phyloP scores from a whole-genome alignment of 2,888 invertebrate species.

The Synanthedon myopaeformis region DNA sequence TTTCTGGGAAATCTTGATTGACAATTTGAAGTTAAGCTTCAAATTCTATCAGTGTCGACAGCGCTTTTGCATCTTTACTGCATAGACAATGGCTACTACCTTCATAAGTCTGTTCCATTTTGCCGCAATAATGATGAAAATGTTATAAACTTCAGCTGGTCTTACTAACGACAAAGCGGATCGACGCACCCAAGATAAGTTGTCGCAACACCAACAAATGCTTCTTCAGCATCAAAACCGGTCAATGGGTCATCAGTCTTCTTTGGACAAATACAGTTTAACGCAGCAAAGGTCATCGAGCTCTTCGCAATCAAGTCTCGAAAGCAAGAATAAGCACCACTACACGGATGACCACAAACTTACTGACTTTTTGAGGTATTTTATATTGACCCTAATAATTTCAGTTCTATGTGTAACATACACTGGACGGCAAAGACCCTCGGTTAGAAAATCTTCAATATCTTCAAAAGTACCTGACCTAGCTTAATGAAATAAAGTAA shows the following conservation, averaged over 20 bases:
- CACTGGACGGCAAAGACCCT: too few species aligned
- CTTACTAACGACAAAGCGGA: slow-evolving; percentile 51
- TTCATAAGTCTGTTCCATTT: not conserved
- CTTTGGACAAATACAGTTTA: slow-evolving; percentile 73
- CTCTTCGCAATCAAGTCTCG: slow-evolving; percentile 39
- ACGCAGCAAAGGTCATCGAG: slow-evolving; percentile 58
- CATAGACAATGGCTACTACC: not conserved
- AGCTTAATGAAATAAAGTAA: too few species aligned
- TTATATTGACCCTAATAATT: not conserved
- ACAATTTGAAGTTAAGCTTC: too few species aligned
- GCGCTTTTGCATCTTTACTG: too few species aligned
- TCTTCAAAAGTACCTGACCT: too few species aligned
- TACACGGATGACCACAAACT: slow-evolving; percentile 75
- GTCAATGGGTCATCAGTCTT: slow-evolving; percentile 68
- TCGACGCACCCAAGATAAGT: slow-evolving; percentile 55
- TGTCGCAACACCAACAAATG: slow-evolving; percentile 75
- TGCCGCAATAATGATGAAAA: not conserved
- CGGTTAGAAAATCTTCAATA: too few species aligned
- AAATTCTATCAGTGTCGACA: too few species aligned
- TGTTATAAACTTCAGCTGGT: slow-evolving; percentile 32
- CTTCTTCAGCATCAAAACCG: slow-evolving; percentile 76
- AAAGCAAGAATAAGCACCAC: slow-evolving; percentile 56
- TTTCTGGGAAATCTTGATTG: too few species aligned
- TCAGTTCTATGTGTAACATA: too few species aligned
- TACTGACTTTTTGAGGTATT: slow-evolving; percentile 74